phyloP scores from a whole-genome alignment of 2,888 invertebrate genomes.

The Meteorus cinctellus region DNA sequence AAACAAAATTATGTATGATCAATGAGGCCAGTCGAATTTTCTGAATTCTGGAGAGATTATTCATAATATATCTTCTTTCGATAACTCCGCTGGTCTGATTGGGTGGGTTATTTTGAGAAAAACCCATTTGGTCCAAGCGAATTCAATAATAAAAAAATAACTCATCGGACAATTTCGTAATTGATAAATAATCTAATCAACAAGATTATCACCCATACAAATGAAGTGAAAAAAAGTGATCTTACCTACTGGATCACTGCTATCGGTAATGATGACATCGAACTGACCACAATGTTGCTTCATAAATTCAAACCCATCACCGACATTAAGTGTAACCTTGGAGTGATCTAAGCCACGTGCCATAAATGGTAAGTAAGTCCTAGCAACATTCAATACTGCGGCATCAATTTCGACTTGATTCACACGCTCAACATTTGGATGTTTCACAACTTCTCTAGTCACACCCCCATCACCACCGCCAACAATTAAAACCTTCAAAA shows the following conservation, averaged over 20 bases:
- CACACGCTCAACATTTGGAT: constrained; percentile 89
- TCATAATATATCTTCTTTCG: too few relatives aligned
- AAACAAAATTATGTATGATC: constrained; percentile 1
- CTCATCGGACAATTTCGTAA: background rate
- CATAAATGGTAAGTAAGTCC: constrained; percentile 93
- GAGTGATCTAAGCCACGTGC: constrained; percentile 88
- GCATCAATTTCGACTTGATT: constrained; percentile 97
- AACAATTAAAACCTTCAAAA: constrained; percentile 85
- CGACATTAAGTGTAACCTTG: constrained; percentile 88
- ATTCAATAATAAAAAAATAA: background rate
- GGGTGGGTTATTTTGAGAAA: too few relatives aligned
- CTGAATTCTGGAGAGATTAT: too few relatives aligned
- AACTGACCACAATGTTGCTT: constrained; percentile 88
- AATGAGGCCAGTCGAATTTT: too few relatives aligned
- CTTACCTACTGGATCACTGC: constrained; percentile 95
- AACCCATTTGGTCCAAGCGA: too few relatives aligned
- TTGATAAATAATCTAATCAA: constrained; percentile 15
- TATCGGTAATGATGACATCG: constrained; percentile 98
- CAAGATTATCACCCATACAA: background rate
- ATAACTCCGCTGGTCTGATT: too few relatives aligned
- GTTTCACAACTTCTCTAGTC: constrained; percentile 94
- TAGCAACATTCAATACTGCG: constrained; percentile 91
- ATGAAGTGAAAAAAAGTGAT: constrained; percentile 16
- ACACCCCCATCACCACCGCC: constrained; percentile 99
- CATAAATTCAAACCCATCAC: constrained; percentile 97